These are phyloP conservation scores for Lucinisca nassula DNA, from an alignment of 2,888 invertebrate species.

Conservation along the genomic window DNA sequence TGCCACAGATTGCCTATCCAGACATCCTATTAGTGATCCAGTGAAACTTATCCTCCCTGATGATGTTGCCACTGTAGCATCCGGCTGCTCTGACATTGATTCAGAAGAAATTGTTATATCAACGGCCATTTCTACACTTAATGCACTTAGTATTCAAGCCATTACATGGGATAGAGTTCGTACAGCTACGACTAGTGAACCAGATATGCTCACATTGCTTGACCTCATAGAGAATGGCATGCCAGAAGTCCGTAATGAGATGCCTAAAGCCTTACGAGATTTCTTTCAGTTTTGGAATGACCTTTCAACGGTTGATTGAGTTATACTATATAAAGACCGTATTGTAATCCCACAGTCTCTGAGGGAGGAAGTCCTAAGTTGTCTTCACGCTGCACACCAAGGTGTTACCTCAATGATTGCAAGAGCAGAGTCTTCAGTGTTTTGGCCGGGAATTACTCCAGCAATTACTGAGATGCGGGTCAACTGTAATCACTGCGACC, in stretches of 20 bases:
- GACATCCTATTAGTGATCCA: constrained; percentile 56
- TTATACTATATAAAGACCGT: constrained; percentile 63
- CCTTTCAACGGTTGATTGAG: constrained; percentile 28
- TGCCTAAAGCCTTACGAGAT: constrained; percentile 6
- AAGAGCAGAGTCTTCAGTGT: constrained; percentile 72
- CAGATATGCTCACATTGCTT: constrained; percentile 50
- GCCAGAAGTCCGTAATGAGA: constrained; percentile 15
- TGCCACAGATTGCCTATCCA: constrained; percentile 62
- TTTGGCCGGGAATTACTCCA: constrained; percentile 76
- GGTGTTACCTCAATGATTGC: constrained; percentile 72
- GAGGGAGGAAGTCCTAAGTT: constrained; percentile 48
- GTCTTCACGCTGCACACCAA: constrained; percentile 77
- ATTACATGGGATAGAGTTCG: constrained; percentile 71
- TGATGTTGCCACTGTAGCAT: constrained; percentile 30
- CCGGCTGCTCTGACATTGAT: not conserved
- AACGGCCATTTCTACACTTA: not conserved
- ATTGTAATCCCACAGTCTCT: constrained; percentile 73
- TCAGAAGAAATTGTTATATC: not conserved
- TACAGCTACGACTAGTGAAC: constrained; percentile 62
- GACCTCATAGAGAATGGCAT: constrained; percentile 45
- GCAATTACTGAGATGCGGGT: constrained; percentile 42
- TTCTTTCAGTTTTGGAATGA: constrained; percentile 22
- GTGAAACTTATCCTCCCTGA: constrained; percentile 33
- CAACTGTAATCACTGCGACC: constrained; percentile 65
- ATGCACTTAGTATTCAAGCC: not conserved